Conservation (phyloP, 2,888 invertebrate genomes). For the Drosophila paranaensis region DNA sequence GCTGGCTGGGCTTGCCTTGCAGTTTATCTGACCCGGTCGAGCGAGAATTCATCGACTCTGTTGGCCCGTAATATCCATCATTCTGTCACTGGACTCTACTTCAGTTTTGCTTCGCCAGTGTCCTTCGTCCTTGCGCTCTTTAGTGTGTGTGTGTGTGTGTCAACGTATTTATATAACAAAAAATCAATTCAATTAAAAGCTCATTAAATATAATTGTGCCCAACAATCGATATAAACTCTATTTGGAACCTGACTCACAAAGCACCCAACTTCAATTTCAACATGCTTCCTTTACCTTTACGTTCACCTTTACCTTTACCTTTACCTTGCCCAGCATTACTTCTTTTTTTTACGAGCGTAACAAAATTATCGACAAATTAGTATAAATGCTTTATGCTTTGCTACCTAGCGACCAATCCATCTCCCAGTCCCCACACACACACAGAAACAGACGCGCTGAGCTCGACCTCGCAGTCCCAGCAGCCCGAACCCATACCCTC, state of each 20-base stretch:
- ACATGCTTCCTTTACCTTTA: conserved; percentile 19
- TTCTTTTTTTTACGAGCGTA: conserved; percentile 58
- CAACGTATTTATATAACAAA: conserved; percentile 39
- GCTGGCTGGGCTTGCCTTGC: conserved; percentile 20
- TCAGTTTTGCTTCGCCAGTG: conserved; percentile 10
- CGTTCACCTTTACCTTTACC: conserved; percentile 13
- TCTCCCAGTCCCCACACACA: conserved; percentile 22
- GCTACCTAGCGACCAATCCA: conserved; percentile 41
- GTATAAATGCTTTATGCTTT: conserved; percentile 71
- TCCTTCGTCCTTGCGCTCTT: conserved; percentile 13
- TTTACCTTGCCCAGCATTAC: background rate
- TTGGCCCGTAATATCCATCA: conserved; percentile 47
- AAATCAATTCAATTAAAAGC: conserved; percentile 76
- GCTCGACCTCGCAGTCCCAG: conserved; percentile 22
- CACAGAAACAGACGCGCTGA: background rate
- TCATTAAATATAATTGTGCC: conserved; percentile 70
- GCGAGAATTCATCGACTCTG: conserved; percentile 37
- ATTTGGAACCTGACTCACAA: conserved; percentile 44
- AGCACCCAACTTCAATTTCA: conserved; percentile 19
- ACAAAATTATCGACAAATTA: conserved; percentile 76
- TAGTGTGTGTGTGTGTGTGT: conserved; percentile 5
- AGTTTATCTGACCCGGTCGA: conserved; percentile 38
- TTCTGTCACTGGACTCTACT: conserved; percentile 44
- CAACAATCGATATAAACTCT: conserved; percentile 65
- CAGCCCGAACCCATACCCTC: conserved; percentile 48